Conservation (phyloP, 2,797 vertebrate species). For the Arnoldichthys spilopterus region DNA sequence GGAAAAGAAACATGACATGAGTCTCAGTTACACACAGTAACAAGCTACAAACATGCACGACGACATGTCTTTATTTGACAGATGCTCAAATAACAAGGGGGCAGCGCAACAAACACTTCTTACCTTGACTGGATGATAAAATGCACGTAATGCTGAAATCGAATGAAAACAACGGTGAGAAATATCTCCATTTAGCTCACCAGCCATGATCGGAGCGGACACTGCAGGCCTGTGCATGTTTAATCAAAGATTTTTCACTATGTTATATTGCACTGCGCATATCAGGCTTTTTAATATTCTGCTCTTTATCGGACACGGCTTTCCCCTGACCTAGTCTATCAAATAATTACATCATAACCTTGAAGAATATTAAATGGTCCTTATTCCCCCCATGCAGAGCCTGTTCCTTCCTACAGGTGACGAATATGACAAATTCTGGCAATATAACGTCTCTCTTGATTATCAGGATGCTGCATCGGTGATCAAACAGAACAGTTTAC, state of each 20-base stretch:
- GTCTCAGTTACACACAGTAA: conserved; percentile 43
- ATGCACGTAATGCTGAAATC: background rate
- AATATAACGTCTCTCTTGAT: background rate
- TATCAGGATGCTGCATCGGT: background rate
- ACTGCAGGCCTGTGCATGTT: background rate
- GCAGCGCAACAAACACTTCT: background rate
- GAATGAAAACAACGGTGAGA: background rate
- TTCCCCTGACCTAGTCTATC: conserved; percentile 16
- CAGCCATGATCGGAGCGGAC: background rate
- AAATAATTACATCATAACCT: conserved; percentile 33
- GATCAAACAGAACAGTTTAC: background rate
- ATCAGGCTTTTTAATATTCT: conserved; percentile 10
- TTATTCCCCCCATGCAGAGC: background rate
- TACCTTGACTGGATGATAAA: background rate
- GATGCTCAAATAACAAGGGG: background rate
- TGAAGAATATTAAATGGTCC: conserved; percentile 21
- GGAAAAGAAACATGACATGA: background rate
- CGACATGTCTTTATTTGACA: background rate
- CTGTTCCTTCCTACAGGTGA: background rate
- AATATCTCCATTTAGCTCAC: conserved; percentile 4
- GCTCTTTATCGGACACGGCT: conserved; percentile 10
- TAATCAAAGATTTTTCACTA: conserved; percentile 7
- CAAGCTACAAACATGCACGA: background rate
- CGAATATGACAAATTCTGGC: conserved; percentile 1
- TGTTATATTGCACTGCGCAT: background rate